Evolutionary conservation across 1,140 invertebrate genomes (phyloP), one percentile per base, ranked within the genome.

Genomic region (Drosophila oshimai): DNA sequence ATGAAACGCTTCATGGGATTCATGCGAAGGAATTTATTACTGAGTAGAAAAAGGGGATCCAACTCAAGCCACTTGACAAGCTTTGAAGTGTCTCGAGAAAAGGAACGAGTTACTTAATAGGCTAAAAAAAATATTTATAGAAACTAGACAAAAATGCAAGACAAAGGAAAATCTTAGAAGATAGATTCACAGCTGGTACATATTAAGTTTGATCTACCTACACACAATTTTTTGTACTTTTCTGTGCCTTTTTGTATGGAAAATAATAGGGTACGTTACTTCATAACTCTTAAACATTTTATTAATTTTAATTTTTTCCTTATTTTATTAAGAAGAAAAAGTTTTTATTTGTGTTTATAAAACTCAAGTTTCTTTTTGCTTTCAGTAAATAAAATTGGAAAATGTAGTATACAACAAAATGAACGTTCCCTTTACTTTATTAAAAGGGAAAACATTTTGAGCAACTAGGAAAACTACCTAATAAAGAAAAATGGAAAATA

Each of bases 1-100:
- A 68, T 68, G 64, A 68, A 68, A 68, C 62, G 62, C 29, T 65
- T 39, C 62, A 24, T 28, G 61, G 62, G 62, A 54, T 37, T 39
- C 47, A 68, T 68, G 64, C 51, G 62, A 28, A 60, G 62, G 47
- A 54, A 68, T 68, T 68, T 47, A 68, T 68, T 68, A 68, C n/a
- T 37, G 20, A 22, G 18, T 67, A 41, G 26, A 12, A 61, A 57
- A 50, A 37, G 20, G 41, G 15, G 28, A 26, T 41, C 62, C 61
- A 37, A 49, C 58, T 49, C 61, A 65, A 47, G 44, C 6, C 26
- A n/a, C 60, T 65, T 65, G 62, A 50, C 46, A 68, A n/a, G 15
- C 62, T 69, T 68, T 68, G 49, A 41, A 69, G 37, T 36, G 44
- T 22, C 15, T 20, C 28, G 61, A 15, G 24, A 10, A 45, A 13